phyloP scores from a whole-genome alignment of 2,888 invertebrate genomes.

The Trachelus troglodyta region DNA sequence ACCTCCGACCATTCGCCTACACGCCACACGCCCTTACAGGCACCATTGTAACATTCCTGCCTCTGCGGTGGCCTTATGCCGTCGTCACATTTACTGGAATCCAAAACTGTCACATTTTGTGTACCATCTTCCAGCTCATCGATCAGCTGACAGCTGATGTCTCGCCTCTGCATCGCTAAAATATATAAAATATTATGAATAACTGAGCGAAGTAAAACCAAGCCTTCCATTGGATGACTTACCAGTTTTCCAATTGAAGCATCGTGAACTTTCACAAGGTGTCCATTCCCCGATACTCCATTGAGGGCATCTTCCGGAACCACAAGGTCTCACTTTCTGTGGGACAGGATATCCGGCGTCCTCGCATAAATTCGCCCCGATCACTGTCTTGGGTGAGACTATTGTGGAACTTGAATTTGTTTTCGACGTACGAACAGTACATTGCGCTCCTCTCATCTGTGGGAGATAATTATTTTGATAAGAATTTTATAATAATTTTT shows the following conservation, averaged over 20 bases:
- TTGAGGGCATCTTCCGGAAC: conserved; percentile 76
- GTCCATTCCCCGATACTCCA: conserved; percentile 81
- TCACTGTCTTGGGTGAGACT: conserved; percentile 60
- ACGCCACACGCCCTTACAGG: conserved; percentile 92
- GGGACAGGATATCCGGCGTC: conserved; percentile 77
- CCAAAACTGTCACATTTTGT: conserved; percentile 69
- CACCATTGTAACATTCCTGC: conserved; percentile 83
- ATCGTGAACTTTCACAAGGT: conserved; percentile 77
- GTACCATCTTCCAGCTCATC: conserved; percentile 66
- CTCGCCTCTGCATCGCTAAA: conserved; percentile 79
- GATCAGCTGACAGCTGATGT: conserved; percentile 72
- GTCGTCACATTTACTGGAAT: conserved; percentile 75
- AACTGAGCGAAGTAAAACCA: background rate
- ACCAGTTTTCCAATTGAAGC: conserved; percentile 81
- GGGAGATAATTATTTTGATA: background rate
- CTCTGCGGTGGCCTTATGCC: conserved; percentile 79
- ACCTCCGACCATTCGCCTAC: conserved; percentile 95
- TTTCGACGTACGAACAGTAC: conserved; percentile 73
- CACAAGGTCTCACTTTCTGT: conserved; percentile 74
- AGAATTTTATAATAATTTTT: background rate
- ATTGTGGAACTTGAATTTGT: conserved; percentile 59
- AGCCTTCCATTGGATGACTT: conserved; percentile 20
- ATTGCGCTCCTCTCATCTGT: conserved; percentile 78
- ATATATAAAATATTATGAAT: conserved; percentile 15
- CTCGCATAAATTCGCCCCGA: conserved; percentile 76